Conservation (phyloP, 2,113 vertebrate species). For the Etia nguti region DNA sequence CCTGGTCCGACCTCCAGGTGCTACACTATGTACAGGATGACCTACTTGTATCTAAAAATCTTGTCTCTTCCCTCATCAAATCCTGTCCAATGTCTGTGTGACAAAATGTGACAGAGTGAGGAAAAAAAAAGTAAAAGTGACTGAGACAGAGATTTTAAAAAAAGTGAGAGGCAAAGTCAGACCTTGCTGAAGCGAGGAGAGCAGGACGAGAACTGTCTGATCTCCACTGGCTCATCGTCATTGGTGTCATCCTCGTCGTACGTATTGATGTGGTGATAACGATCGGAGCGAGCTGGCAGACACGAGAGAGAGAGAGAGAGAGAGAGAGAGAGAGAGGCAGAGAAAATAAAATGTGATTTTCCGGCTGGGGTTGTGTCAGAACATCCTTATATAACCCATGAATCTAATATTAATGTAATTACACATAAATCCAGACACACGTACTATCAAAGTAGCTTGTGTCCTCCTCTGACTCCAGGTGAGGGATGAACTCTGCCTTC, state of each 20-base stretch:
- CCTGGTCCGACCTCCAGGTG: background rate
- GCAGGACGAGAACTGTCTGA: constrained; percentile 91
- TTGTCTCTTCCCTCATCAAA: background rate
- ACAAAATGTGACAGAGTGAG: background rate
- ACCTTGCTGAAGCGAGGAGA: constrained; percentile 94
- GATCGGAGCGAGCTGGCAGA: constrained; percentile 83
- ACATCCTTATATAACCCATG: background rate
- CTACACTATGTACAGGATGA: background rate
- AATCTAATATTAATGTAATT: background rate
- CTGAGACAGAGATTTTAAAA: background rate
- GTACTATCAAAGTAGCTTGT: constrained; percentile 95
- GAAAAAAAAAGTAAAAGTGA: background rate
- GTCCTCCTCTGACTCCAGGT: constrained; percentile 92
- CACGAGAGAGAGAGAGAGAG: background rate
- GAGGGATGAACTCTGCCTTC: constrained; percentile 90
- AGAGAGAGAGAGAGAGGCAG: background rate
- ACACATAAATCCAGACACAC: constrained; percentile 17
- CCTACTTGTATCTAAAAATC: background rate
- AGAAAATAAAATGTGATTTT: background rate
- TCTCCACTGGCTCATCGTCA: constrained; percentile 91
- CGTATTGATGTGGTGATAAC: constrained; percentile 87
- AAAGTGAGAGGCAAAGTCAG: constrained; percentile 1
- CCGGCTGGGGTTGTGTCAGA: background rate
- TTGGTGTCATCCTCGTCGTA: constrained; percentile 93
- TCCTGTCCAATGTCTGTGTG: background rate